These are phyloP conservation scores for Syngnathus scovelli DNA, from an alignment of 2,113 vertebrate genomes.

Conservation along the genomic window DNA sequence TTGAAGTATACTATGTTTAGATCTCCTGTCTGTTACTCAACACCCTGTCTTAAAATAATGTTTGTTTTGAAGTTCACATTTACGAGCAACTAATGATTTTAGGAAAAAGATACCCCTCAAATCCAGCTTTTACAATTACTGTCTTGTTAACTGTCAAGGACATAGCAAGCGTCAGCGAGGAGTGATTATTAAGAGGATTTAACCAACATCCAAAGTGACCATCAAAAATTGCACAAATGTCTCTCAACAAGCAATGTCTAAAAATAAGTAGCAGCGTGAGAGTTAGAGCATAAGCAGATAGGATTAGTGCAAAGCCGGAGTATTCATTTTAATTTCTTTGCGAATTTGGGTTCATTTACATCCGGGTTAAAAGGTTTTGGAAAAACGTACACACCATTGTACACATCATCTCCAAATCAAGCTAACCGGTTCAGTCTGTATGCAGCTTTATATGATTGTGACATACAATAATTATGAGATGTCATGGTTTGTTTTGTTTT, in stretches of 20 bases:
- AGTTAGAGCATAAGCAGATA: constrained; percentile 1
- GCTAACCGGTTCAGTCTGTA: background rate
- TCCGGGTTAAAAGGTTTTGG: background rate
- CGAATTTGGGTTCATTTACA: constrained; percentile 1
- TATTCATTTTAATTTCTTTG: background rate
- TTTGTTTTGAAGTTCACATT: too few species aligned
- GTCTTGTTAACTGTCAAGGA: background rate
- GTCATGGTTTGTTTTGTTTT: background rate
- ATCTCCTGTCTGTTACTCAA: too few species aligned
- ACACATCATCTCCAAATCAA: background rate
- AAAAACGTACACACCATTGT: background rate
- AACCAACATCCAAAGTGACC: constrained; percentile 11
- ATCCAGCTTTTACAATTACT: background rate
- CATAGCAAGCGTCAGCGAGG: background rate
- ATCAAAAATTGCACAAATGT: constrained; percentile 22
- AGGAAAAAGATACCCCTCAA: background rate
- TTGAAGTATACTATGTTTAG: background rate
- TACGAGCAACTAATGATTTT: too few species aligned
- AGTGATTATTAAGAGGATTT: background rate
- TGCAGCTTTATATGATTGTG: background rate
- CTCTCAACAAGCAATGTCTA: constrained; percentile 22
- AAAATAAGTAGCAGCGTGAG: constrained; percentile 29
- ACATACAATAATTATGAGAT: background rate
- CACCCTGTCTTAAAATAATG: too few species aligned
- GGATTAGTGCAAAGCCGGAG: background rate